Percentiles rank a stretch among this genome's conserved stretches.
These are phyloP conservation scores for Leptinotarsa tumamoca DNA, from an alignment of 2,888 invertebrate genomes.

Conservation along the genomic window DNA sequence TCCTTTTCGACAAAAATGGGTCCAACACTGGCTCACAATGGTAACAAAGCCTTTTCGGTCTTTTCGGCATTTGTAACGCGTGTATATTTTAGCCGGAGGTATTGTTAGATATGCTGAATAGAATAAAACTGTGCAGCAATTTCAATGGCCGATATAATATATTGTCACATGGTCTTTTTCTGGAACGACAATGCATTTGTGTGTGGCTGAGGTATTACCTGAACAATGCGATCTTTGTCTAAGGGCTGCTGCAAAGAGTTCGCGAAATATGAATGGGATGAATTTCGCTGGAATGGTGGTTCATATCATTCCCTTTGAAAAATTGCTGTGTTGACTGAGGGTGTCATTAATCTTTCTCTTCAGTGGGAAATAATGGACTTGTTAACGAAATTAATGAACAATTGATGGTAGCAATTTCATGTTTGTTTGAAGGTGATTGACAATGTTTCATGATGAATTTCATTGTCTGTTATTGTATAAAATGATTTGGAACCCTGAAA, in stretches of 20 bases:
- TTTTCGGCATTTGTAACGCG: conserved; percentile 67
- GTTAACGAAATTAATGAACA: conserved; percentile 9
- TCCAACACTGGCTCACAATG: conserved; percentile 63
- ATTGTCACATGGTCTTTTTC: conserved; percentile 67
- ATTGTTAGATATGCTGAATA: conserved; percentile 58
- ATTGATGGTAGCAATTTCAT: too few species aligned
- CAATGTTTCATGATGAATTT: too few species aligned
- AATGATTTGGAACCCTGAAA: too few species aligned
- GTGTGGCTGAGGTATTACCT: conserved; percentile 58
- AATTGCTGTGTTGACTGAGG: conserved; percentile 33
- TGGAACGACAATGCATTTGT: conserved; percentile 65
- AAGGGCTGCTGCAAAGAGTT: conserved; percentile 31
- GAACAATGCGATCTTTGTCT: conserved; percentile 44
- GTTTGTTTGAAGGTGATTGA: too few species aligned
- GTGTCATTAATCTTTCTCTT: conserved; percentile 28
- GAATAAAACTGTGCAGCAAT: conserved; percentile 66
- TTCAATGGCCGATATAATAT: conserved; percentile 67
- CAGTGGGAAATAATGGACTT: conserved; percentile 16
- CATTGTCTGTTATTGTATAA: too few species aligned
- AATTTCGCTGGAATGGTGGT: conserved; percentile 31
- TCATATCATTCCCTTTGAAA: conserved; percentile 29
- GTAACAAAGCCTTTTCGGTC: conserved; percentile 61
- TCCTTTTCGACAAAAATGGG: conserved; percentile 65
- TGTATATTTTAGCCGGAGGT: conserved; percentile 66
- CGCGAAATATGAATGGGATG: conserved; percentile 21